phyloP scores from a whole-genome alignment of 2,113 vertebrate genomes.

The Perca fluviatilis region DNA sequence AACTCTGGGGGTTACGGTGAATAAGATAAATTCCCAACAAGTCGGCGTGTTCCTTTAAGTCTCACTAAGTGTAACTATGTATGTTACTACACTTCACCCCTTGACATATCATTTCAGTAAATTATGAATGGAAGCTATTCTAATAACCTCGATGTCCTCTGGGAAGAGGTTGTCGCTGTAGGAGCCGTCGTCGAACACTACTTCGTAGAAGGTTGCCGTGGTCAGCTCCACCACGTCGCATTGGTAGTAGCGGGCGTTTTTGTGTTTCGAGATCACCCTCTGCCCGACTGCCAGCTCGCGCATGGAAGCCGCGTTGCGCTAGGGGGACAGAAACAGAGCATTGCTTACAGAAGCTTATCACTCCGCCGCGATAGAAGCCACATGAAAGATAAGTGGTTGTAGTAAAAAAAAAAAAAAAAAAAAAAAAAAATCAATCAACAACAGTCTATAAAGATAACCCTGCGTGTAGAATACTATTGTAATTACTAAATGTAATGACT shows the following conservation, averaged over 20 bases:
- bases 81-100: neutral
- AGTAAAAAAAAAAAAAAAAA: neutral
- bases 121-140: neutral
- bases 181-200: constrained; percentile 97
- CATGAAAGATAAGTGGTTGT: neutral
- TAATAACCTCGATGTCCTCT: constrained; percentile 94
- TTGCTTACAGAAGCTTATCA: constrained; percentile 5
- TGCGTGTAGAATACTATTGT: neutral
- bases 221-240: constrained; percentile 94
- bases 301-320: constrained; percentile 89
- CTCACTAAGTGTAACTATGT: neutral
- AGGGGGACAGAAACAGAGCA: constrained; percentile 15
- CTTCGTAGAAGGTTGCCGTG: constrained; percentile 96
- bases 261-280: constrained; percentile 96
- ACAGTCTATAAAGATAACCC: neutral
- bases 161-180: constrained; percentile 98
- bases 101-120: neutral
- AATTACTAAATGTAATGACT: neutral
- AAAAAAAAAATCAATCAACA: neutral
- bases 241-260: constrained; percentile 96
- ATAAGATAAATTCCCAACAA: too few species aligned
- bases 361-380: too few species aligned
- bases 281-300: constrained; percentile 90
- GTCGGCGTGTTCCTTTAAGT: too few species aligned
- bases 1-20: too few species aligned